Conservation (phyloP, 2,888 invertebrate species). For the Chloroclysta siterata region DNA sequence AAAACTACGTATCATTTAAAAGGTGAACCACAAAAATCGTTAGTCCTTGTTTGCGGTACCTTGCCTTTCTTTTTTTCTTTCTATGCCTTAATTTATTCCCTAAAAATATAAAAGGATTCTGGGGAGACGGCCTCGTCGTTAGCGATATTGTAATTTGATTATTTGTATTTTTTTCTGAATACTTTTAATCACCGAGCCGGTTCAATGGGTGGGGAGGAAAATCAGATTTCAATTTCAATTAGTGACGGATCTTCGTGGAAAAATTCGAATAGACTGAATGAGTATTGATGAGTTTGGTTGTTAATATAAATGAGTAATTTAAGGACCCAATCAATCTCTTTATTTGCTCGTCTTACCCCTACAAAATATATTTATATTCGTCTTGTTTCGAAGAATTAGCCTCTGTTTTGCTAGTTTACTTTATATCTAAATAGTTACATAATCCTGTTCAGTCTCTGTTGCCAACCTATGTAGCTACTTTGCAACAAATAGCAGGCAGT, state of each 20-base stretch:
- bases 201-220: conserved; percentile 71
- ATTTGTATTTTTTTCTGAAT: conserved; percentile 84
- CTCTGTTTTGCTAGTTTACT: conserved; percentile 10
- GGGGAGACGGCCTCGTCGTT: conserved; percentile 78
- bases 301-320: conserved; percentile 80
- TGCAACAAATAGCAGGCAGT: conserved; percentile 21
- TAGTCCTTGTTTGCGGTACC: conserved; percentile 70
- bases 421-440: conserved; percentile 4
- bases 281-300: conserved; percentile 81
- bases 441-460: conserved; percentile 3
- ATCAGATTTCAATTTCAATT: conserved; percentile 85
- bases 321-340: conserved; percentile 64
- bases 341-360: conserved; percentile 34
- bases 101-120: conserved; percentile 83
- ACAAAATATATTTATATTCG: conserved; percentile 31
- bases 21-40: conserved; percentile 63
- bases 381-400: conserved; percentile 19
- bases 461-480: conserved; percentile 1
- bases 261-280: conserved; percentile 74
- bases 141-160: conserved; percentile 86
- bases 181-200: conserved; percentile 81
- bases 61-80: conserved; percentile 67
- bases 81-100: conserved; percentile 79
- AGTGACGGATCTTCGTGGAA: conserved; percentile 78
- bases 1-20: conserved; percentile 48